These are phyloP conservation scores for Myodes glareolus DNA, from an alignment of 2,113 vertebrate genomes.

Conservation along the genomic window DNA sequence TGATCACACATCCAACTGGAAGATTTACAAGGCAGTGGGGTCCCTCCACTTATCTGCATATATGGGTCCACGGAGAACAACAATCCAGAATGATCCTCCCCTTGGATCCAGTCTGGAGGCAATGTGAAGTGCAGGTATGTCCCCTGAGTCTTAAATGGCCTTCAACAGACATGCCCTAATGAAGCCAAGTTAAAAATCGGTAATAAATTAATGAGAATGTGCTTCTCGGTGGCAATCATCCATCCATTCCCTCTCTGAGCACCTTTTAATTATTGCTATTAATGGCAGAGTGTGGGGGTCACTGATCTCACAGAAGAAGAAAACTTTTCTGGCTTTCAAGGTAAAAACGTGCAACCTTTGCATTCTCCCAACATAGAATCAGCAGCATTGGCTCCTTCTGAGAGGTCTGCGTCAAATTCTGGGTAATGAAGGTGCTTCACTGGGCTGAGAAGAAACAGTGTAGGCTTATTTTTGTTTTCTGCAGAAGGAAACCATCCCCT, in stretches of 20 bases:
- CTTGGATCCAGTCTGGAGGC: slow-evolving; percentile 45
- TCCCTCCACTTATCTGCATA: not conserved
- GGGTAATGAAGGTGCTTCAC: slow-evolving; percentile 14
- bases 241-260: slow-evolving; percentile 81
- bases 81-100: slow-evolving; percentile 67
- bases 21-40: slow-evolving; percentile 69
- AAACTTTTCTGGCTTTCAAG: slow-evolving; percentile 76
- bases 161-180: slow-evolving; percentile 85
- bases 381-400: not conserved
- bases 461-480: not conserved
- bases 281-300: slow-evolving; percentile 85
- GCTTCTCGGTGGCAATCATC: slow-evolving; percentile 84
- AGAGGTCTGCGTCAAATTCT: slow-evolving; percentile 31
- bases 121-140: slow-evolving; percentile 49
- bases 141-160: slow-evolving; percentile 83
- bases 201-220: slow-evolving; percentile 87
- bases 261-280: slow-evolving; percentile 87
- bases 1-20: slow-evolving; percentile 47
- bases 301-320: slow-evolving; percentile 79
- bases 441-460: slow-evolving; percentile 1
- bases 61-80: slow-evolving; percentile 71
- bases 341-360: not conserved
- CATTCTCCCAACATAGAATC: not conserved
- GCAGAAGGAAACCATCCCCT: not conserved
- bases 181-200: slow-evolving; percentile 86